phyloP scores from a whole-genome alignment of 2,113 vertebrate species.

The Tonatia bakeri region DNA sequence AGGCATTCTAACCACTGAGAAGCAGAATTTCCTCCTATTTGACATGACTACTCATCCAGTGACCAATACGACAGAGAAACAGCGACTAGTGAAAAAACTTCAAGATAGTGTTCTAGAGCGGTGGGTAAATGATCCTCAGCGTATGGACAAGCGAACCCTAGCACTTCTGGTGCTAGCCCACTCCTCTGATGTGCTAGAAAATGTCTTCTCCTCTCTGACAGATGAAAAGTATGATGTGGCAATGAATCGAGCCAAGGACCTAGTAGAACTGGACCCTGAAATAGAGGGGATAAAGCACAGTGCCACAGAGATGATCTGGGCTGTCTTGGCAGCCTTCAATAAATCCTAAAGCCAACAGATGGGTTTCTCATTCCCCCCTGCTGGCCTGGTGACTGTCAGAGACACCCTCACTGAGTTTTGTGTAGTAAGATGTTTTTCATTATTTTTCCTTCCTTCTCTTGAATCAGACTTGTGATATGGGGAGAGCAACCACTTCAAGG shows the following conservation, averaged over 20 bases:
- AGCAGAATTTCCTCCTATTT: conserved; percentile 90
- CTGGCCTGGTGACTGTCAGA: conserved; percentile 37
- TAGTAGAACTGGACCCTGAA: conserved; percentile 85
- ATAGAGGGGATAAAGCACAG: conserved; percentile 79
- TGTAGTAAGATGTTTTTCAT: conserved; percentile 43
- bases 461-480: conserved; percentile 40
- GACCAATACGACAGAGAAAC: conserved; percentile 84
- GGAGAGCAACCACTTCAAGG: background rate
- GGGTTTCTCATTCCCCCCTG: background rate
- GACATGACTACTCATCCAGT: conserved; percentile 91
- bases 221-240: conserved; percentile 85
- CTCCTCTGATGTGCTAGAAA: conserved; percentile 86
- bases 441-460: conserved; percentile 37
- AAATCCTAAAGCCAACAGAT: conserved; percentile 76
- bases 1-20: conserved; percentile 88
- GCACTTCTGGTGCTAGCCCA: conserved; percentile 87
- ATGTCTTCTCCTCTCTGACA: conserved; percentile 78
- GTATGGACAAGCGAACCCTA: conserved; percentile 83
- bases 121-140: conserved; percentile 85
- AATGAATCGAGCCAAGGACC: conserved; percentile 79
- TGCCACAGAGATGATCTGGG: conserved; percentile 87
- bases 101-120: conserved; percentile 86
- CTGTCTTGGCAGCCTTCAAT: conserved; percentile 87
- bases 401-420: conserved; percentile 21
- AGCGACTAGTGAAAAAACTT: conserved; percentile 82